A percentile compares a stretch with the other conserved stretches of the same genome.
phyloP scores from a whole-genome alignment of 2,888 invertebrate species.

The Epistrophella euchroma region DNA sequence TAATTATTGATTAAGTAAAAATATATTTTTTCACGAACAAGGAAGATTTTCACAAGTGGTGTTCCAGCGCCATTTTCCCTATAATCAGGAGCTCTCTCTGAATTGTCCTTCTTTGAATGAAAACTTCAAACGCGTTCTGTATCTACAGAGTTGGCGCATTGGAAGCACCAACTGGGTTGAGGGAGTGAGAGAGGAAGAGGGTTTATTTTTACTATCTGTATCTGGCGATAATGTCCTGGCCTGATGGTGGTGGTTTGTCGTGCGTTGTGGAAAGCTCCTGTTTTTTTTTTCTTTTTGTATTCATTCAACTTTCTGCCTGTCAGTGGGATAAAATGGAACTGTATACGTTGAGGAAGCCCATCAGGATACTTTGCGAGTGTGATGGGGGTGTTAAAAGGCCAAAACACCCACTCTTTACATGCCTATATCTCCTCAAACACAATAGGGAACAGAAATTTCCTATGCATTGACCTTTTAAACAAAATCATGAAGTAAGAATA shows the following conservation, averaged over 20 bases:
- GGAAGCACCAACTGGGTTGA: background rate
- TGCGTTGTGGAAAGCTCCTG: slow-evolving; percentile 67
- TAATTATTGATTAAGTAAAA: slow-evolving; percentile 36
- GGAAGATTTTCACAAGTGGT: slow-evolving; percentile 67
- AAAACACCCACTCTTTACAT: slow-evolving; percentile 31
- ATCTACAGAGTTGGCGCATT: slow-evolving; percentile 72
- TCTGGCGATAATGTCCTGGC: slow-evolving; percentile 68
- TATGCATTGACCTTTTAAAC: slow-evolving; percentile 71
- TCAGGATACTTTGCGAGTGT: slow-evolving; percentile 10
- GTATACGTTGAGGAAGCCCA: slow-evolving; percentile 10
- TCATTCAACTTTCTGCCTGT: slow-evolving; percentile 73
- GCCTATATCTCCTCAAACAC: background rate
- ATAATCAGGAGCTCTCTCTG: slow-evolving; percentile 61
- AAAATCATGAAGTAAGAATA: slow-evolving; percentile 35
- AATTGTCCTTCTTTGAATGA: slow-evolving; percentile 71
- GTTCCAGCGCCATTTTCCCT: slow-evolving; percentile 74
- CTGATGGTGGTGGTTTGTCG: slow-evolving; percentile 13
- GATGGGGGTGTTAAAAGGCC: slow-evolving; percentile 54
- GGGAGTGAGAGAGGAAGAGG: background rate
- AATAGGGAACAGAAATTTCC: slow-evolving; percentile 23
- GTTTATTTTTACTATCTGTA: slow-evolving; percentile 74
- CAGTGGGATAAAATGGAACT: slow-evolving; percentile 40
- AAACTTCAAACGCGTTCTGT: slow-evolving; percentile 70
- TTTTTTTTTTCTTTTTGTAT: slow-evolving; percentile 63
- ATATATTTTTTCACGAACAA: slow-evolving; percentile 57